Conservation (phyloP, 35 echinoderm and acorn worm genomes). For the Ophioderma brevispina region DNA sequence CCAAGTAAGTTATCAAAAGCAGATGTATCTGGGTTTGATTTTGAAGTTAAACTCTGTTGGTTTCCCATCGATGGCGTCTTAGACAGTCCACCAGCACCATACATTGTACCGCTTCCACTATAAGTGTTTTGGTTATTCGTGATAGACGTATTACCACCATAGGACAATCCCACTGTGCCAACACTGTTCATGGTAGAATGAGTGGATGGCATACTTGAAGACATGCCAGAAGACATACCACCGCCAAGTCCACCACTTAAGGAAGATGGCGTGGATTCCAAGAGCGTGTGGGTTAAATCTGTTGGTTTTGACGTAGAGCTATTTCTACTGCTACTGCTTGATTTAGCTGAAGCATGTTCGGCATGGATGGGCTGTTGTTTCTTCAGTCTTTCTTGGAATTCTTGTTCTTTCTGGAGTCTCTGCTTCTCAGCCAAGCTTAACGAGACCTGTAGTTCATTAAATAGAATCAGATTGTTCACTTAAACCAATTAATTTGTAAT, state of each 20-base stretch:
- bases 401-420: slow-evolving; percentile 92
- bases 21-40: slow-evolving; percentile 79
- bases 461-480: no score
- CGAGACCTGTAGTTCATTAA: slow-evolving; percentile 62
- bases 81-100: neutral
- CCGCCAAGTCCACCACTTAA: neutral
- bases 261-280: slow-evolving; percentile 45
- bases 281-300: slow-evolving; percentile 62
- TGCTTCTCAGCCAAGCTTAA: slow-evolving; percentile 90
- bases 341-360: neutral
- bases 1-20: slow-evolving; percentile 83
- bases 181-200: neutral
- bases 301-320: slow-evolving; percentile 41
- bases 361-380: slow-evolving; percentile 63
- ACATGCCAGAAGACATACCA: slow-evolving; percentile 13
- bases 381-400: slow-evolving; percentile 87
- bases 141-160: neutral
- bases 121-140: neutral
- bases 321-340: neutral
- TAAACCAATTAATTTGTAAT: no score
- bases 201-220: neutral
- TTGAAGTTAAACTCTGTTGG: slow-evolving; percentile 34
- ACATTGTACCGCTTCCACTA: slow-evolving; percentile 6
- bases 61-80: neutral
- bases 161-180: neutral